Evolutionary conservation across 2,888 invertebrate genomes (phyloP).

Genomic region (Drosophila ustulata): DNA sequence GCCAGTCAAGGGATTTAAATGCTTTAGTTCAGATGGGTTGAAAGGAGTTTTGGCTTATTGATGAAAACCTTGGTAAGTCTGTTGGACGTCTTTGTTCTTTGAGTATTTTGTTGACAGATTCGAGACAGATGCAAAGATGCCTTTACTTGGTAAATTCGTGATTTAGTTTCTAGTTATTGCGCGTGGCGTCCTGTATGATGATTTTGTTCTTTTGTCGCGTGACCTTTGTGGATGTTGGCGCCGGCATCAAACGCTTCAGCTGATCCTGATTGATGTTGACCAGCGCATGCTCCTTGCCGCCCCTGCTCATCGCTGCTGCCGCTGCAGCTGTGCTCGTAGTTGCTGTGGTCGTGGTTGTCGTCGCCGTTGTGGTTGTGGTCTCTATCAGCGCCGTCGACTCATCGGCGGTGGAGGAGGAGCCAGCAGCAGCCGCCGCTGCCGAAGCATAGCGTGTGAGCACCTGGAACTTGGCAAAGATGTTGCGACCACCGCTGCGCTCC

Average conservation of each 20-base stretch:
- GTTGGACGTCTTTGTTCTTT: slow-evolving; percentile 46
- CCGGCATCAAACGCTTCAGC: slow-evolving; percentile 88
- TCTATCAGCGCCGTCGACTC: slow-evolving; percentile 71
- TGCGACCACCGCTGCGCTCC: slow-evolving; percentile 84
- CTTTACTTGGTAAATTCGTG: slow-evolving; percentile 44
- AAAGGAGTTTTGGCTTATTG: slow-evolving; percentile 14
- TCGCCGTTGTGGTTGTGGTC: slow-evolving; percentile 59
- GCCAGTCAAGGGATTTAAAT: slow-evolving; percentile 47
- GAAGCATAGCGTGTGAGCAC: slow-evolving; percentile 85
- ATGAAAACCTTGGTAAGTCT: slow-evolving; percentile 40
- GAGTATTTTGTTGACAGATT: not conserved
- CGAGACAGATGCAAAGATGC: slow-evolving; percentile 1
- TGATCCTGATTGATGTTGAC: slow-evolving; percentile 88
- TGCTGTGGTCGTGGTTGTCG: slow-evolving; percentile 53
- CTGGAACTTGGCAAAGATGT: slow-evolving; percentile 86
- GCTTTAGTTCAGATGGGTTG: slow-evolving; percentile 26
- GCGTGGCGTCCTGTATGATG: slow-evolving; percentile 88
- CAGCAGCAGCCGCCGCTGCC: slow-evolving; percentile 68
- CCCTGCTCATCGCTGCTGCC: slow-evolving; percentile 49
- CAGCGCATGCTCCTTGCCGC: slow-evolving; percentile 58
- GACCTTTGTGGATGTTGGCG: slow-evolving; percentile 90
- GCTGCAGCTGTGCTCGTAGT: slow-evolving; percentile 42
- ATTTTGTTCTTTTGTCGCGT: slow-evolving; percentile 93
- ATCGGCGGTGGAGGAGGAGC: slow-evolving; percentile 62
- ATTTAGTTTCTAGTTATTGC: slow-evolving; percentile 77